Percentiles rank a stretch among this genome's conserved stretches.
phyloP scores from a whole-genome alignment of 2,797 vertebrate species.

The Cyprinella venusta region DNA sequence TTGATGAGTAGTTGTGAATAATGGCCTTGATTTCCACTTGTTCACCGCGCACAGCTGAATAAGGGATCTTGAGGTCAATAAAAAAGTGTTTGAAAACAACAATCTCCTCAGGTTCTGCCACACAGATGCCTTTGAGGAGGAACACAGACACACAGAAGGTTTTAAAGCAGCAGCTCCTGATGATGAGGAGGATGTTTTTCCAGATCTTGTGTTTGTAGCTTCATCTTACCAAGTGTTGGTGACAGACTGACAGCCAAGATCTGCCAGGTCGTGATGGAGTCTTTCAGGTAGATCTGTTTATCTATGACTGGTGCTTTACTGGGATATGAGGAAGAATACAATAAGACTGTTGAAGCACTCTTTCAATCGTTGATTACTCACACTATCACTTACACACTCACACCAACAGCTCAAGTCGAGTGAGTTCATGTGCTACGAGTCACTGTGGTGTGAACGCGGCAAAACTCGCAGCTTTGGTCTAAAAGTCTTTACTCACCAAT shows the following conservation, averaged over 20 bases:
- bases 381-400: too few species aligned
- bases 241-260: constrained; percentile 83
- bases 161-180: neutral
- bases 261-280: constrained; percentile 92
- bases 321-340: neutral
- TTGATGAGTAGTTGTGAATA: constrained; percentile 83
- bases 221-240: constrained; percentile 9
- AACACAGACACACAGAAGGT: neutral
- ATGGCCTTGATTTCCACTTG: constrained; percentile 89
- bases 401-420: neutral
- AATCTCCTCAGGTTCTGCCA: constrained; percentile 83
- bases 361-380: neutral
- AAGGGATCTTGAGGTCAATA: constrained; percentile 87
- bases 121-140: constrained; percentile 81
- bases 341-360: neutral
- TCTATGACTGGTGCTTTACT: constrained; percentile 46
- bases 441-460: neutral
- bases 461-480: constrained; percentile 16
- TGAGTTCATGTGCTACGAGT: accelerated
- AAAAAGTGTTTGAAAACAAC: constrained; percentile 83
- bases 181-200: neutral
- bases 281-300: constrained; percentile 73
- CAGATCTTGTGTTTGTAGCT: neutral
- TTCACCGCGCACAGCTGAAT: constrained; percentile 87
- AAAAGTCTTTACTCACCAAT: neutral